Percentiles rank a stretch among this genome's conserved stretches.
Conservation (phyloP, 1,140 invertebrate genomes). For the Anoplophora glabripennis region DNA sequence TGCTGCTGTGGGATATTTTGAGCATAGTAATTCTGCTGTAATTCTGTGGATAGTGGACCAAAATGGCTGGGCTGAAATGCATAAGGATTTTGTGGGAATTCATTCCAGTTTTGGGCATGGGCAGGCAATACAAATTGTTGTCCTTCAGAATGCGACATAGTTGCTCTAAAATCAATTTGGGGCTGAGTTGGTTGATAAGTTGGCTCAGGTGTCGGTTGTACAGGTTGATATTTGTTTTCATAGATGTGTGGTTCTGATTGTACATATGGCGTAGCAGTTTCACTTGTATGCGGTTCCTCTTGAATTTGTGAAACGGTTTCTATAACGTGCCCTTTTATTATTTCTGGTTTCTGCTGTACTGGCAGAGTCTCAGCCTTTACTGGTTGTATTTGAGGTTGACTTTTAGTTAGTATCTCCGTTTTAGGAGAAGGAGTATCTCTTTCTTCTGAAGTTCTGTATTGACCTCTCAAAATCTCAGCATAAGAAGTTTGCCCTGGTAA, state of each 20-base stretch:
- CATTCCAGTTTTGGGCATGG: slow-evolving; percentile 24
- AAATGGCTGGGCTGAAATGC: slow-evolving; percentile 3
- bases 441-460: slow-evolving; percentile 24
- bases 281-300: background rate
- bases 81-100: slow-evolving; percentile 23
- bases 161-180: background rate
- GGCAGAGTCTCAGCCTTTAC: slow-evolving; percentile 1
- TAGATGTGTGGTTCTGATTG: too few relatives aligned
- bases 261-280: too few relatives aligned
- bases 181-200: background rate
- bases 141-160: too few relatives aligned
- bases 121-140: background rate
- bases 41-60: background rate
- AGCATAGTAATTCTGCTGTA: slow-evolving; percentile 12
- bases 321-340: background rate
- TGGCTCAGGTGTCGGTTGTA: background rate
- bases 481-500: slow-evolving; percentile 69
- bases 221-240: background rate
- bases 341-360: background rate
- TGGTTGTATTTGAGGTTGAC: too few relatives aligned
- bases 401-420: background rate
- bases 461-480: slow-evolving; percentile 71
- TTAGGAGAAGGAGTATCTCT: slow-evolving; percentile 7
- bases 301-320: background rate
- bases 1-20: slow-evolving; percentile 7